Percentiles rank a stretch among this genome's conserved stretches.
phyloP scores from a whole-genome alignment of 2,888 invertebrate species.

The Drosophila vallismaia region DNA sequence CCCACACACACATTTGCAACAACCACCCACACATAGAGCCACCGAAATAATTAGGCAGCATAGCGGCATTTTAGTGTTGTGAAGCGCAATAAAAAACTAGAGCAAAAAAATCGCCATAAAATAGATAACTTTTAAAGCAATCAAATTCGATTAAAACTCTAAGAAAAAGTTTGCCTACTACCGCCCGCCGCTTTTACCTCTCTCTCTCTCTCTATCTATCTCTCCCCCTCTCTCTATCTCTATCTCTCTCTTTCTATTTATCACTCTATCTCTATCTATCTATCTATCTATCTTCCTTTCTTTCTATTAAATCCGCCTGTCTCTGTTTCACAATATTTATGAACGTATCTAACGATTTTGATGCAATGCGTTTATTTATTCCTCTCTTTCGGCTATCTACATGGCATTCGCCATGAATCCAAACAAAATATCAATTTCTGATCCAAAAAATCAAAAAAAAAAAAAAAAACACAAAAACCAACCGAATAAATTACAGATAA shows the following conservation, averaged over 20 bases:
- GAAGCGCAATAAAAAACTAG: slow-evolving; percentile 50
- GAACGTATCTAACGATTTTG: slow-evolving; percentile 37
- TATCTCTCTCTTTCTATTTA: slow-evolving; percentile 43
- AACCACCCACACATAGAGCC: slow-evolving; percentile 26
- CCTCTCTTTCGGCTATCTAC: slow-evolving; percentile 49
- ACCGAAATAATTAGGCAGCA: slow-evolving; percentile 55
- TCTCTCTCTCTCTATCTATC: slow-evolving; percentile 54
- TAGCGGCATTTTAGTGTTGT: slow-evolving; percentile 60
- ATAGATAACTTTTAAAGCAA: slow-evolving; percentile 30
- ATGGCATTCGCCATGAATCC: slow-evolving; percentile 16
- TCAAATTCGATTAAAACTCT: slow-evolving; percentile 42
- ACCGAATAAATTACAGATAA: slow-evolving; percentile 90
- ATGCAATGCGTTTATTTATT: slow-evolving; percentile 38
- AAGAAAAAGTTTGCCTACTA: slow-evolving; percentile 77
- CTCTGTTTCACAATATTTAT: slow-evolving; percentile 33
- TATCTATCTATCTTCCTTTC: slow-evolving; percentile 45
- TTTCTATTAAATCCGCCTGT: slow-evolving; percentile 48
- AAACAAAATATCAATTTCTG: slow-evolving; percentile 8
- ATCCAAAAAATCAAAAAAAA: slow-evolving; percentile 8
- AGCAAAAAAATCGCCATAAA: slow-evolving; percentile 26
- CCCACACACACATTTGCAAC: slow-evolving; percentile 10
- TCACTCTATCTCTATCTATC: slow-evolving; percentile 39
- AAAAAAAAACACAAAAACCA: slow-evolving; percentile 18
- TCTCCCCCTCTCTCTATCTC: slow-evolving; percentile 70
- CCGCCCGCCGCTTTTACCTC: slow-evolving; percentile 76